These are phyloP conservation scores for Thripadectes ignobilis DNA, from an alignment of 2,797 vertebrate species.

Conservation along the genomic window DNA sequence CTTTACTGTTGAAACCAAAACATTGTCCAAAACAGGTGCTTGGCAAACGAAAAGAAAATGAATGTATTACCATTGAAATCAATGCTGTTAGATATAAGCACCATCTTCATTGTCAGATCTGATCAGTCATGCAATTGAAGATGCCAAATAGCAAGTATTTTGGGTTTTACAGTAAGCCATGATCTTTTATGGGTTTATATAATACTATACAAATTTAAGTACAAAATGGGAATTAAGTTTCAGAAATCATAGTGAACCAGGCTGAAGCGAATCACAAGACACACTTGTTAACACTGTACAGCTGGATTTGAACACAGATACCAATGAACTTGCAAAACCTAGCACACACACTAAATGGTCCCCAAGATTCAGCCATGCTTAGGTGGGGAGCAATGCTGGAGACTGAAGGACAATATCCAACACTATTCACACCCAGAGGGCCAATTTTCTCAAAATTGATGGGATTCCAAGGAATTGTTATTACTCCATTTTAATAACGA, in stretches of 20 bases:
- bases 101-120: neutral
- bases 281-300: neutral
- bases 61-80: neutral
- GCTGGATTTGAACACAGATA: conserved; percentile 2
- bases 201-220: conserved; percentile 13
- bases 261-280: conserved; percentile 28
- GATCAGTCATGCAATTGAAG: conserved; percentile 2
- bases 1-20: conserved; percentile 30
- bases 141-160: conserved; percentile 9
- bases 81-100: conserved; percentile 49
- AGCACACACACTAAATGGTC: conserved; percentile 16
- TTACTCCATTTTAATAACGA: neutral
- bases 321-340: neutral
- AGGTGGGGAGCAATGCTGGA: neutral
- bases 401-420: neutral
- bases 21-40: neutral
- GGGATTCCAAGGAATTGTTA: conserved; percentile 5
- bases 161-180: conserved; percentile 49
- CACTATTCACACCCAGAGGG: neutral
- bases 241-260: conserved; percentile 4
- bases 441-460: neutral
- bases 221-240: conserved; percentile 28
- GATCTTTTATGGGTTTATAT: conserved; percentile 22
- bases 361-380: conserved; percentile 11
- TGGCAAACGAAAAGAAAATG: conserved; percentile 9